A percentile compares a stretch with the other conserved stretches of the same genome.
These are phyloP conservation scores for Eleutherodactylus coqui DNA, from an alignment of 2,797 vertebrate genomes.

Conservation along the genomic window DNA sequence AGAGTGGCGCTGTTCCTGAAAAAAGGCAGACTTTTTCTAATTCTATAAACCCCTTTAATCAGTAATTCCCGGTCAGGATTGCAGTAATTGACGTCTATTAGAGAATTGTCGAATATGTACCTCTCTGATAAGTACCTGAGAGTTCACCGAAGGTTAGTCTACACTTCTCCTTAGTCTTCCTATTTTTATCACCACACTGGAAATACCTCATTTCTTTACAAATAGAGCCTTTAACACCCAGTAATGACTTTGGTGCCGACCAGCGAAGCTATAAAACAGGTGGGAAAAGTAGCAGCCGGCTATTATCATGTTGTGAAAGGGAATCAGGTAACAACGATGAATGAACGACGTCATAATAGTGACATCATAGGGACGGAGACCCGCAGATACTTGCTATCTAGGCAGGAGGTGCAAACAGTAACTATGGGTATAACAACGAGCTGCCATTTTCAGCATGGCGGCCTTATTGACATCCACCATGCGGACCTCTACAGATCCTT, in stretches of 20 bases:
- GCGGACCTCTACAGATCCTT: conserved; percentile 10
- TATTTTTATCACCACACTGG: neutral
- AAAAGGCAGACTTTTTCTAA: too few species aligned
- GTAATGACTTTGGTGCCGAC: neutral
- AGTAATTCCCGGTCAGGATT: too few species aligned
- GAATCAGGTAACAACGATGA: neutral
- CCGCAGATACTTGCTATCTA: conserved; percentile 6
- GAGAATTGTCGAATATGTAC: neutral
- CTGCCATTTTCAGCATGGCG: conserved; percentile 28
- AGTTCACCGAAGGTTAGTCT: neutral
- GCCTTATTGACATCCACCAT: neutral
- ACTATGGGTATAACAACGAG: conserved; percentile 19
- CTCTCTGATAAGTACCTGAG: neutral
- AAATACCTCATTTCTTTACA: neutral
- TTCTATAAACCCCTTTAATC: too few species aligned
- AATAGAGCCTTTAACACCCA: neutral
- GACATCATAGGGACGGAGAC: neutral
- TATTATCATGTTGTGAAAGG: neutral
- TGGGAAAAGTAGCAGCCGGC: neutral
- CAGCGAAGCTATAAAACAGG: neutral
- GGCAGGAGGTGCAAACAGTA: conserved; percentile 15
- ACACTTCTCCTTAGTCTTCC: neutral
- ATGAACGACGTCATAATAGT: neutral
- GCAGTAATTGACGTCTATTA: too few species aligned
- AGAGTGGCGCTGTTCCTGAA: too few species aligned